Base-by-base conservation (phyloP, 2,797 vertebrate genomes). In the Lophius americanus region DNA sequence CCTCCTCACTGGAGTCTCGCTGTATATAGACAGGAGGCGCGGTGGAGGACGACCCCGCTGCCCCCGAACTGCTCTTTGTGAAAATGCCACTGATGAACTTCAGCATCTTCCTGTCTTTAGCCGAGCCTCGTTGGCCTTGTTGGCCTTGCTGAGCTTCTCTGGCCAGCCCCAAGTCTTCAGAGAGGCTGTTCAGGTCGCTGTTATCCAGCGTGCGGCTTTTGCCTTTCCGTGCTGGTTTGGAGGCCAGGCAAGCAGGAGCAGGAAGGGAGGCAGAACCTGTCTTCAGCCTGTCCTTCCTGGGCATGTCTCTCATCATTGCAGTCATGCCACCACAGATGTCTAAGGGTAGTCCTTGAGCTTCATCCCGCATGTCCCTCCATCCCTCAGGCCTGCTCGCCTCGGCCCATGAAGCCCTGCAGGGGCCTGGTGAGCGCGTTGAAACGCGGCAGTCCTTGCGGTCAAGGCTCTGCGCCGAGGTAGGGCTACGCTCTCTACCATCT, bases 11-110 rank as follows among this genome's bases (percentile, higher is more conserved):
- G 82, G 94, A 94, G 54, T 94, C 94, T 78, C 93, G 90, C 85
- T 92, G 91, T 64, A 92, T 85, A 8, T 89, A 92, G 70, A 94
- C 92, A 4, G 94, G 92, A 1, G 94, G 89, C 0, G 92, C 92
- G 0, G 94, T 89, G 56, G 93, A 91, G 0, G 93, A 89, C 0
- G 86, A 77, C 60, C 88, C 90, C 41, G 92, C 88, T 33, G 94
- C 88, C 51, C 91, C 91, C 0, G 93, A 93, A 0, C 92, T 94
- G 91, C 95, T 97, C 92, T 98, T 98, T 64, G 95, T 93, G 91
- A 98, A 98, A 88, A 98, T 98, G 59, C 96, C 96, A 39, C 97
- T 98, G 93, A 98, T 98, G 91, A 98, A 97, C 92, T 96, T 96
- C 39, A 98, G 94, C 97, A 98, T 98, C 89, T 98, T 98, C 47